A percentile compares a stretch with the other conserved stretches of the same genome.
Conservation (phyloP, 2,113 vertebrate species). For the Cryptomyrus ogoouensis region DNA sequence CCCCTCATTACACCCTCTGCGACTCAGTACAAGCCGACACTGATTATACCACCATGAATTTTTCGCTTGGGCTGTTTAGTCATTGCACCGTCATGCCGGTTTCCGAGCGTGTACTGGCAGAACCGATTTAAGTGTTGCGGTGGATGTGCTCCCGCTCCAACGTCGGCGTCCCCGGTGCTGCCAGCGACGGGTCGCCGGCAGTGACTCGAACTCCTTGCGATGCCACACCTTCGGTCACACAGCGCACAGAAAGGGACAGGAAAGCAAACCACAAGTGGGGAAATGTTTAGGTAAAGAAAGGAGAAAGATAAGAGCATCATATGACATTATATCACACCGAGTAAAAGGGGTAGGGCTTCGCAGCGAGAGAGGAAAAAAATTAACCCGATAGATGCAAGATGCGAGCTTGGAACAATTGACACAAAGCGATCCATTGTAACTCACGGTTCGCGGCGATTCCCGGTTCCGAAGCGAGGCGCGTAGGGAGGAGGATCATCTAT, state of each 20-base stretch:
- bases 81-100: slow-evolving; percentile 10
- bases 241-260: slow-evolving; percentile 43
- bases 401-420: slow-evolving; percentile 33
- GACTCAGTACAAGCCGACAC: not conserved
- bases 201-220: slow-evolving; percentile 11
- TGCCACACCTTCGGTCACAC: slow-evolving; percentile 62
- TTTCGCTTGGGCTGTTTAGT: not conserved
- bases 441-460: slow-evolving; percentile 45
- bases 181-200: not conserved
- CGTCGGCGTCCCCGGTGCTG: not conserved
- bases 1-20: not conserved
- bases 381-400: slow-evolving; percentile 47
- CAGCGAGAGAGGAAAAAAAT: slow-evolving; percentile 36
- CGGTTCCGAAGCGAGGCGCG: slow-evolving; percentile 24
- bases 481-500: not conserved
- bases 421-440: slow-evolving; percentile 62
- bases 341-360: slow-evolving; percentile 23
- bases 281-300: slow-evolving; percentile 44
- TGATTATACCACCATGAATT: slow-evolving; percentile 2
- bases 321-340: slow-evolving; percentile 61
- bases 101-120: not conserved
- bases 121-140: not conserved
- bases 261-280: slow-evolving; percentile 39
- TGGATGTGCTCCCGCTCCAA: not conserved
- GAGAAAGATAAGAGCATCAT: slow-evolving; percentile 56